Conservation (phyloP, 2,888 invertebrate species). For the Pimpla rufipes region DNA sequence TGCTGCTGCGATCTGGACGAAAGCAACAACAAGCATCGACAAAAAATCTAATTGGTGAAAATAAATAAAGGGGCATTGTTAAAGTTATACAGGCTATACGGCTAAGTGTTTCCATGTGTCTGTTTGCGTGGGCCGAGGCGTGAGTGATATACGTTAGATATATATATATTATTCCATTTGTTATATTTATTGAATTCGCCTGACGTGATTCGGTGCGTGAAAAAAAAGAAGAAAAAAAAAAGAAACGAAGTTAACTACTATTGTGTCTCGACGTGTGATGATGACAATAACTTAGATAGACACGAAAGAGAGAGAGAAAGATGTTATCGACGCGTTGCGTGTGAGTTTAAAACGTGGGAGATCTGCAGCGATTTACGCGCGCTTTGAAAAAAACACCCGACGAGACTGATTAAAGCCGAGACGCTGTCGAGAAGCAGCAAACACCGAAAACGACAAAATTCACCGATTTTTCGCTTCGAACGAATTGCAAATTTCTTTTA, state of each 20-base stretch:
- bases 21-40: slow-evolving; percentile 52
- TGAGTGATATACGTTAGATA: slow-evolving; percentile 72
- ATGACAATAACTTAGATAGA: slow-evolving; percentile 81
- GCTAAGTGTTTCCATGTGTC: slow-evolving; percentile 77
- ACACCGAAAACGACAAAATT: slow-evolving; percentile 16
- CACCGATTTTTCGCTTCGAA: not conserved
- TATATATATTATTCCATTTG: slow-evolving; percentile 71
- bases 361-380: slow-evolving; percentile 33
- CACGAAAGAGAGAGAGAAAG: too few species aligned
- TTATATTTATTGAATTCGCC: slow-evolving; percentile 75
- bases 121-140: slow-evolving; percentile 72
- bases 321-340: slow-evolving; percentile 69
- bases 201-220: slow-evolving; percentile 52
- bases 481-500: not conserved
- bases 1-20: slow-evolving; percentile 63
- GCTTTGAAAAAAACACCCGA: slow-evolving; percentile 18
- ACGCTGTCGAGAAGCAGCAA: slow-evolving; percentile 61
- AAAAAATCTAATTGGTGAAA: slow-evolving; percentile 73
- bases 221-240: too few species aligned
- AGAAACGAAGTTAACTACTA: slow-evolving; percentile 57
- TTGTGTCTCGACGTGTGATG: slow-evolving; percentile 75
- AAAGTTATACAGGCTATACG: slow-evolving; percentile 79
- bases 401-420: slow-evolving; percentile 48
- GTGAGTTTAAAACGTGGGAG: slow-evolving; percentile 56
- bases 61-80: slow-evolving; percentile 83